Conservation (phyloP, 2,888 invertebrate species). For the Dolichopus griseipennis region DNA sequence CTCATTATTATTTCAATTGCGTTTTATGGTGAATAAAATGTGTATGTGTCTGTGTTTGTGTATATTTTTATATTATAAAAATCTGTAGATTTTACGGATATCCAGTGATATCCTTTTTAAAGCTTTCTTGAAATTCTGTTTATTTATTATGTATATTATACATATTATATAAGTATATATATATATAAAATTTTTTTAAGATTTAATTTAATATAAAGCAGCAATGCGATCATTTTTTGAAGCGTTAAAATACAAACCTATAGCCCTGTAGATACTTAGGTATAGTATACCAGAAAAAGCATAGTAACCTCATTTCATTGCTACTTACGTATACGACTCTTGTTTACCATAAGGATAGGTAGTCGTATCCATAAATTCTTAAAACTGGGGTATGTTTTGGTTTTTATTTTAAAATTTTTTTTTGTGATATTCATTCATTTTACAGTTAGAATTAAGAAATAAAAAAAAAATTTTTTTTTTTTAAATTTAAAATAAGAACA, state of each 20-base stretch:
- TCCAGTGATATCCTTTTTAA: constrained; percentile 2
- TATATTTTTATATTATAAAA: neutral
- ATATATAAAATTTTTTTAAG: too few relatives aligned
- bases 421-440: neutral
- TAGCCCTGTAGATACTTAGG: too few relatives aligned
- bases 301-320: neutral
- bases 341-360: too few relatives aligned
- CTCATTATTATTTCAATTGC: too few relatives aligned
- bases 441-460: neutral
- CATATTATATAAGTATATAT: too few relatives aligned
- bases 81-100: neutral
- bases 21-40: too few relatives aligned
- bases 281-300: too few relatives aligned
- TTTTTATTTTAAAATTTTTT: neutral
- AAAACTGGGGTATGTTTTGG: neutral
- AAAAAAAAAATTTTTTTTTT: neutral
- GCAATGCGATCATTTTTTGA: neutral
- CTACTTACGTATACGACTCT: neutral
- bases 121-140: neutral
- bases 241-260: neutral
- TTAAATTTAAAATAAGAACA: neutral
- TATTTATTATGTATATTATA: neutral
- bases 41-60: neutral
- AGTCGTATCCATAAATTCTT: too few relatives aligned
- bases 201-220: constrained; percentile 2